Conservation (phyloP, 2,888 invertebrate genomes). For the Micropterix aruncella region DNA sequence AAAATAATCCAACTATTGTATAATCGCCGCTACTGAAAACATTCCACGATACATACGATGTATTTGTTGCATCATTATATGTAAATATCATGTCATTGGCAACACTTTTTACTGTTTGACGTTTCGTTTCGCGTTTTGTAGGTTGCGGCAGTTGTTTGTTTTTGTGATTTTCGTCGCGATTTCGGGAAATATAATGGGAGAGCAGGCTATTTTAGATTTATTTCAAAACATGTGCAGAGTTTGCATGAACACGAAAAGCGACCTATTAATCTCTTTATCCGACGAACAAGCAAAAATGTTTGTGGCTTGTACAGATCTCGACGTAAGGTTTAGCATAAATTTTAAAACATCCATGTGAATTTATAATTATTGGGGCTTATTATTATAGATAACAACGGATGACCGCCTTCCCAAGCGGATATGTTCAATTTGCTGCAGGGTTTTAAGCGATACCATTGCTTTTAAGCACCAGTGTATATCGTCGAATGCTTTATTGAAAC, state of each 20-base stretch:
- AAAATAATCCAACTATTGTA: no score
- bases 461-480: slow-evolving; percentile 21
- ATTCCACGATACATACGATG: no score
- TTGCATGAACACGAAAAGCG: slow-evolving; percentile 17
- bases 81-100: no score
- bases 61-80: no score
- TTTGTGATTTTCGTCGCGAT: no score
- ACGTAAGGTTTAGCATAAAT: slow-evolving; percentile 6
- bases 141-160: no score
- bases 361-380: slow-evolving; percentile 1
- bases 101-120: no score
- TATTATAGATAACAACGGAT: slow-evolving; percentile 17
- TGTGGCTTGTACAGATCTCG: background rate
- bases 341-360: slow-evolving; percentile 5
- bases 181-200: no score
- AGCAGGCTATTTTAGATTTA: no score
- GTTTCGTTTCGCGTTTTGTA: no score
- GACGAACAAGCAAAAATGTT: background rate
- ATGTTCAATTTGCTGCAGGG: slow-evolving; percentile 19
- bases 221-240: slow-evolving; percentile 26
- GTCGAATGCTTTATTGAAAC: slow-evolving; percentile 14
- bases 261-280: slow-evolving; percentile 13
- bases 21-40: no score
- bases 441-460: slow-evolving; percentile 17
- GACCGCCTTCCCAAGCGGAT: slow-evolving; percentile 21